Evolutionary conservation across 2,113 vertebrate genomes (phyloP).

Genomic region (Labrus mixtus): DNA sequence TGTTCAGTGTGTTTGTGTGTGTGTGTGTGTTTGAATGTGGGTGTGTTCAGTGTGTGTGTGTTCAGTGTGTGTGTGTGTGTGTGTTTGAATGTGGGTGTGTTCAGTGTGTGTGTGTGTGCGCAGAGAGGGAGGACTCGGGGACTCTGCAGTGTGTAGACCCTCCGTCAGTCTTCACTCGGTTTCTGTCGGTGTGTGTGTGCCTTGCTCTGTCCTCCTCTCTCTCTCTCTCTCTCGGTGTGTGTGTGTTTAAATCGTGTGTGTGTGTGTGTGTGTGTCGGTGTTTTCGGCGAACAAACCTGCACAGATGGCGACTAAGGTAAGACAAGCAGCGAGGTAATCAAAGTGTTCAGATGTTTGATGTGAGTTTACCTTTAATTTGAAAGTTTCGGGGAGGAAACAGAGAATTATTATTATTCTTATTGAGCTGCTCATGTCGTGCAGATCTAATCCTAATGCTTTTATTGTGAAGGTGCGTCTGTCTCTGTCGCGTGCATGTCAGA

Average conservation of each 20-base stretch:
- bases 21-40: neutral
- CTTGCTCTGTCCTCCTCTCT: neutral
- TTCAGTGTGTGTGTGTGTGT: neutral
- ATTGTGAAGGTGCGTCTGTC: no score
- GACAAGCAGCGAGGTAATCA: neutral
- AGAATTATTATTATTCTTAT: no score
- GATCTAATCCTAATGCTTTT: no score
- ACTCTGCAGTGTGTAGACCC: conserved; percentile 19
- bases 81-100: neutral
- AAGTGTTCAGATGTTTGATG: neutral
- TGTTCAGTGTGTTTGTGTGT: neutral
- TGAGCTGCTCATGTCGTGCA: no score
- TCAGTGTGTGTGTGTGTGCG: neutral
- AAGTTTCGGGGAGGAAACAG: no score
- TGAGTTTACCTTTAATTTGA: no score
- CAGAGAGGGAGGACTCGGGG: conserved; percentile 36
- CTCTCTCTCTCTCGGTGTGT: neutral
- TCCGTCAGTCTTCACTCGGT: conserved; percentile 4
- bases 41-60: neutral
- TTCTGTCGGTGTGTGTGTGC: neutral
- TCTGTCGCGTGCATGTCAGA: no score
- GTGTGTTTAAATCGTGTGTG: neutral
- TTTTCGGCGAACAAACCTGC: neutral
- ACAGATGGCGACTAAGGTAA: conserved; percentile 58
- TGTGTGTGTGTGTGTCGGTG: neutral